Percentiles rank a stretch among this genome's conserved stretches.
These are phyloP conservation scores for Dolichotis patagonum DNA, from an alignment of 2,113 vertebrate species.

Conservation along the genomic window DNA sequence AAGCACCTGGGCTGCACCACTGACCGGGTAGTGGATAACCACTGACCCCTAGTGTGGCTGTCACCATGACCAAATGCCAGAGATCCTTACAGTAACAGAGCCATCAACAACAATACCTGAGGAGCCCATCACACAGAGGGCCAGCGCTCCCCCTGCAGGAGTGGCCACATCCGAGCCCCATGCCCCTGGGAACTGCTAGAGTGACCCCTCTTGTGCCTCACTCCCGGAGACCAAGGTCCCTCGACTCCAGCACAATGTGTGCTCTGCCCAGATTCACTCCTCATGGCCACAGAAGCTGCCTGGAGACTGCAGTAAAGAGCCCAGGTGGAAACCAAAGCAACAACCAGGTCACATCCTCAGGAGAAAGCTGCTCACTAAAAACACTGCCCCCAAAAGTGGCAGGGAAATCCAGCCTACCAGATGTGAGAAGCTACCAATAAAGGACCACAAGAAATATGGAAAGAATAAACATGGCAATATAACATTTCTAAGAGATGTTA, in stretches of 20 bases:
- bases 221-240: no score
- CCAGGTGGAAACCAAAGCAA: no score
- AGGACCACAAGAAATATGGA: neutral
- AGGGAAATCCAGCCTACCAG: neutral
- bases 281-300: neutral
- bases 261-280: neutral
- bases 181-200: neutral
- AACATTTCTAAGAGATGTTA: no score
- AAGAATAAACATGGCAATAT: neutral
- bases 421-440: neutral
- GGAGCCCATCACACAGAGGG: neutral
- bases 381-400: no score
- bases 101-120: neutral
- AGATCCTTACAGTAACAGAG: no score
- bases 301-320: neutral
- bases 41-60: neutral
- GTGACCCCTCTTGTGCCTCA: neutral
- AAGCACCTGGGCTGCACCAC: neutral
- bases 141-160: neutral
- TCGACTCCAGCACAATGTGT: no score
- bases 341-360: neutral
- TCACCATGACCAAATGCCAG: neutral
- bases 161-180: no score
- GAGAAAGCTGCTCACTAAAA: no score
- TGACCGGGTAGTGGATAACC: neutral